Base-by-base conservation (phyloP, 2,888 invertebrate species). In the Eubasilissa splendida region DNA sequence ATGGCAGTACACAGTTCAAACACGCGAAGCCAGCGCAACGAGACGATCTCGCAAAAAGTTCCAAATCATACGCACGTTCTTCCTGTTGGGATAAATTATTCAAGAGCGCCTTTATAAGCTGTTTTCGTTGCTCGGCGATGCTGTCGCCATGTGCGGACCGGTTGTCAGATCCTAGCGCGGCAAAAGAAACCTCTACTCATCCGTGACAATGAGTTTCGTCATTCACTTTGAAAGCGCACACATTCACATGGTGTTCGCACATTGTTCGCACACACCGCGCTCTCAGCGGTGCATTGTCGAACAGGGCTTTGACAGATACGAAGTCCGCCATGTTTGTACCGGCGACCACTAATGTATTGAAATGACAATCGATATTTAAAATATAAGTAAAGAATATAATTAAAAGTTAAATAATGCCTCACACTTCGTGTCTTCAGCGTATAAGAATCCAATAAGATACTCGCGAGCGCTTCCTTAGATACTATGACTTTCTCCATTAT, bases 201-300 rank as follows among this genome's bases (percentile, higher is more conserved):
- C 74, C 80, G 77, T 63, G 77, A 80, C 80, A 80, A 80, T 80
- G 80, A 80, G 71, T 80, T 79, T 77, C 77, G 80, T 80, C 77
- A 73, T 74, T 59, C 59, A 33, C 59, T 74, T 74, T 74, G 74
- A 74, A 59, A 74, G 74, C 58, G 74, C 74, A 63, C 65, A 76
- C 33, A 76, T 54, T 70, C 70, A 70, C 31, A 33, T 70, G 54
- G 70, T 70, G 70, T 70, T 42, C 54, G 70, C 50, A 59, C 75
- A 75, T 59, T 60, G 60, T 75, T 52, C 58, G 74, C 42, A 11
- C 42, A 58, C 59, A 63, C 76, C 31, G 1, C 8, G 14, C 75
- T 59, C 52, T 50, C 65, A 22, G 65, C 52, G 50, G 70, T 70
- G 70, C 70, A 70, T 70, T 70, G 70, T 70, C 53, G 70, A 54